phyloP scores from a whole-genome alignment of 2,888 invertebrate species.

The Empis stercorea region DNA sequence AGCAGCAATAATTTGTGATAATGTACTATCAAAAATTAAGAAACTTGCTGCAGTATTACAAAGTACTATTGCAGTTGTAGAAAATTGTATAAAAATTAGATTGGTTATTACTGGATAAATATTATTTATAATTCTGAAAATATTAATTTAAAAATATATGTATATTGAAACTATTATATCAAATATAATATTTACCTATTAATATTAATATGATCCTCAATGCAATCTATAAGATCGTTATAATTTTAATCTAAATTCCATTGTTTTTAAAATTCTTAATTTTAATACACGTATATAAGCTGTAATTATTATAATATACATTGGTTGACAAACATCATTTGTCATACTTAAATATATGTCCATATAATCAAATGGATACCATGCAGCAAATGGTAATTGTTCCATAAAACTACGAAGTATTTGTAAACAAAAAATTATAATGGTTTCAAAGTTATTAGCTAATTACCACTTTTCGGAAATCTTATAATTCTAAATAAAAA shows the following conservation, averaged over 20 bases:
- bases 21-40: slow-evolving; percentile 15
- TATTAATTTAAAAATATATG: too few species aligned
- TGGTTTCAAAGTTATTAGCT: too few species aligned
- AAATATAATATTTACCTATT: background rate
- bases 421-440: too few species aligned
- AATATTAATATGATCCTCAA: background rate
- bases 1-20: slow-evolving; percentile 12
- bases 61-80: slow-evolving; percentile 15
- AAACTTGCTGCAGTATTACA: slow-evolving; percentile 18
- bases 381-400: background rate
- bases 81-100: slow-evolving; percentile 18
- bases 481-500: too few species aligned
- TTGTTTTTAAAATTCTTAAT: background rate
- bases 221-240: background rate
- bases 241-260: background rate
- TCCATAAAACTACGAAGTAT: too few species aligned
- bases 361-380: background rate
- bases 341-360: background rate
- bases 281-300: background rate
- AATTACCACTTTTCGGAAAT: too few species aligned
- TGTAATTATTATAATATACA: background rate
- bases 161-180: too few species aligned
- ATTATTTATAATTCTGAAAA: background rate
- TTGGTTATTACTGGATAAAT: slow-evolving; percentile 15
- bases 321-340: background rate